Conservation (phyloP, 2,113 vertebrate species). For the Mirza zaza region DNA sequence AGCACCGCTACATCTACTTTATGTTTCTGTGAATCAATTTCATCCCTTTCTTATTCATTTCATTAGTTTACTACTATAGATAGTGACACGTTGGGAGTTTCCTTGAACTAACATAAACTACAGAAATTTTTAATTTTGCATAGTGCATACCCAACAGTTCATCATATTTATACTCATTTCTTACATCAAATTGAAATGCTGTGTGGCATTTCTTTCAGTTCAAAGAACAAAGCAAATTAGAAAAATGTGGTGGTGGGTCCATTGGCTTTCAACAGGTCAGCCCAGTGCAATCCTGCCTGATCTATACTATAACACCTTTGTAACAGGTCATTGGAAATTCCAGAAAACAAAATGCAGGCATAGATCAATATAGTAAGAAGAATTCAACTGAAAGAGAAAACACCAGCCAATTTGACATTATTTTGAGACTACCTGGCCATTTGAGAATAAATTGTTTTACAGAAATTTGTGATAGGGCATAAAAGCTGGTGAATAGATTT, state of each 20-base stretch:
- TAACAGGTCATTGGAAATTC: constrained; percentile 17
- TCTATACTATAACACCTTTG: background rate
- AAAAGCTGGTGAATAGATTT: constrained; percentile 67
- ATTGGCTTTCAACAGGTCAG: background rate
- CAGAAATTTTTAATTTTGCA: background rate
- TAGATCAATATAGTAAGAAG: constrained; percentile 24
- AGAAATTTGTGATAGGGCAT: constrained; percentile 56
- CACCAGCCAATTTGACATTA: constrained; percentile 8
- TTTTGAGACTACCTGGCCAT: constrained; percentile 50
- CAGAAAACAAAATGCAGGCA: background rate
- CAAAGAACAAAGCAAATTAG: background rate
- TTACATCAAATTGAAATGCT: background rate
- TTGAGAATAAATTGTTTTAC: constrained; percentile 70
- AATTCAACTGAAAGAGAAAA: constrained; percentile 39
- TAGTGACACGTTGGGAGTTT: constrained; percentile 9
- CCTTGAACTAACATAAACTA: background rate
- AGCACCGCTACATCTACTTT: background rate
- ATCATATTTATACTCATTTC: background rate
- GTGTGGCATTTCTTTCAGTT: background rate
- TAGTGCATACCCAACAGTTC: background rate
- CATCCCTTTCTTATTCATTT: background rate
- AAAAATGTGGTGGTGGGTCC: background rate
- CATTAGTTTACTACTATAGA: background rate
- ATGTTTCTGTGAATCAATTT: background rate
- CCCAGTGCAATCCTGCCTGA: background rate